Percentiles rank a stretch among this genome's conserved stretches.
These are phyloP conservation scores for Proctacanthus coquilletti DNA, from an alignment of 1,140 invertebrate species.

Conservation along the genomic window DNA sequence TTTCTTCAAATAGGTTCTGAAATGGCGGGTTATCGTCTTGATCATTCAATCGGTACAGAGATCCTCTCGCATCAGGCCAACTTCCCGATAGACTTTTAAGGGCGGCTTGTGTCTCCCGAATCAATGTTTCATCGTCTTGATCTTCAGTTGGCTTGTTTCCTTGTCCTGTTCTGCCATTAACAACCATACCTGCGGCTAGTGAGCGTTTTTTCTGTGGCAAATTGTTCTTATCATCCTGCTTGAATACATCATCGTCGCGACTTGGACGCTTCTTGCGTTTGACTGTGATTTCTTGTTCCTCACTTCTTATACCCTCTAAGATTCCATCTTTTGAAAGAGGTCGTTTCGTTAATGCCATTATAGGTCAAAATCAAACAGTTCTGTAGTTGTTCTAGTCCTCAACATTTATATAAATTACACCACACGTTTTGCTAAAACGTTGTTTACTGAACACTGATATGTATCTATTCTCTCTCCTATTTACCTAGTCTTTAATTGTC, in stretches of 20 bases:
- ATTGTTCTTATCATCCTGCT: constrained; percentile 8
- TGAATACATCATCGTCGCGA: constrained; percentile 19
- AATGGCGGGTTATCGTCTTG: constrained; percentile 65
- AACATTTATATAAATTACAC: too few species aligned
- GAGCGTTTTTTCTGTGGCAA: constrained; percentile 36
- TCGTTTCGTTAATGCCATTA: constrained; percentile 27
- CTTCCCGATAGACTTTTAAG: constrained; percentile 67
- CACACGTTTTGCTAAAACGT: too few species aligned
- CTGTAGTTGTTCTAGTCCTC: too few species aligned
- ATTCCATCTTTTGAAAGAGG: constrained; percentile 26
- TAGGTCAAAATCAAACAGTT: too few species aligned
- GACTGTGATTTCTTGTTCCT: constrained; percentile 19
- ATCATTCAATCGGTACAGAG: constrained; percentile 44
- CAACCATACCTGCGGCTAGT: too few species aligned
- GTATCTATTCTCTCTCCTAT: too few species aligned
- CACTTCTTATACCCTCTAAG: constrained; percentile 13
- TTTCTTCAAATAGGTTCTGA: constrained; percentile 73
- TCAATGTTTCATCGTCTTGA: constrained; percentile 61
- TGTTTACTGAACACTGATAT: too few species aligned
- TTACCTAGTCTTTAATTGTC: too few species aligned
- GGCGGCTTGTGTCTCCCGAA: constrained; percentile 72
- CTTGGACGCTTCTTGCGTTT: constrained; percentile 26
- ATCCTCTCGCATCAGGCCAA: constrained; percentile 49
- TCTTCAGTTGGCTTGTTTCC: constrained; percentile 13
- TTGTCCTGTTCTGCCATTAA: constrained; percentile 14